Conservation (phyloP, 1,140 invertebrate genomes). For the Fopius arisanus region DNA sequence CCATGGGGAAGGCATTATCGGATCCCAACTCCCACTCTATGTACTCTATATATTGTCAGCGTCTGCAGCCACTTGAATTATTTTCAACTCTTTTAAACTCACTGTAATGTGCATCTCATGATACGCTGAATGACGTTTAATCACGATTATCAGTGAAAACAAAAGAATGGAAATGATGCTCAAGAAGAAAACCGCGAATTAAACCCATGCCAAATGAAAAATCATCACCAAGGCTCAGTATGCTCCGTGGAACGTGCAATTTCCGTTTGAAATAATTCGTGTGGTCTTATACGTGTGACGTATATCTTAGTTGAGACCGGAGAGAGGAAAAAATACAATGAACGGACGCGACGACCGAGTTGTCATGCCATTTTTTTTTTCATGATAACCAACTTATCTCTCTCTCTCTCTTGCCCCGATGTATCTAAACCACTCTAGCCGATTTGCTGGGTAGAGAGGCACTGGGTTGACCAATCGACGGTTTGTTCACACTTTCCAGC, state of each 20-base stretch:
- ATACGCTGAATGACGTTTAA: conserved; percentile 5
- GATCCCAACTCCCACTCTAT: not conserved
- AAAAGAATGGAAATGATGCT: not conserved
- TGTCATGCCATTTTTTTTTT: not conserved
- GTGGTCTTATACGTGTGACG: not conserved
- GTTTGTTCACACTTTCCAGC: not conserved
- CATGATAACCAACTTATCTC: not conserved
- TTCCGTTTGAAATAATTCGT: conserved; percentile 20
- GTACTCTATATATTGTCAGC: not conserved
- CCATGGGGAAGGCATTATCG: not conserved
- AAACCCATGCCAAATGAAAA: not conserved
- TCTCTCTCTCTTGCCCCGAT: not conserved
- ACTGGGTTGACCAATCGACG: not conserved
- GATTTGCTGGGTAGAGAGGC: not conserved
- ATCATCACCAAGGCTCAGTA: not conserved
- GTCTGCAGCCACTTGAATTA: not conserved
- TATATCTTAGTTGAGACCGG: not conserved
- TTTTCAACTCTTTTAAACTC: not conserved
- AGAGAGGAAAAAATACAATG: conserved; percentile 1
- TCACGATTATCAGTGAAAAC: conserved; percentile 5
- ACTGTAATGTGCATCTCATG: not conserved
- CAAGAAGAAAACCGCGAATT: not conserved
- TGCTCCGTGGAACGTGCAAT: conserved; percentile 15
- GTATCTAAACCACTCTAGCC: not conserved
- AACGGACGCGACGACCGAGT: conserved; percentile 10